Evolutionary conservation across 2,797 vertebrate species (phyloP), one percentile per base, ranked within the genome.

Genomic region (Hydrolagus colliei): DNA sequence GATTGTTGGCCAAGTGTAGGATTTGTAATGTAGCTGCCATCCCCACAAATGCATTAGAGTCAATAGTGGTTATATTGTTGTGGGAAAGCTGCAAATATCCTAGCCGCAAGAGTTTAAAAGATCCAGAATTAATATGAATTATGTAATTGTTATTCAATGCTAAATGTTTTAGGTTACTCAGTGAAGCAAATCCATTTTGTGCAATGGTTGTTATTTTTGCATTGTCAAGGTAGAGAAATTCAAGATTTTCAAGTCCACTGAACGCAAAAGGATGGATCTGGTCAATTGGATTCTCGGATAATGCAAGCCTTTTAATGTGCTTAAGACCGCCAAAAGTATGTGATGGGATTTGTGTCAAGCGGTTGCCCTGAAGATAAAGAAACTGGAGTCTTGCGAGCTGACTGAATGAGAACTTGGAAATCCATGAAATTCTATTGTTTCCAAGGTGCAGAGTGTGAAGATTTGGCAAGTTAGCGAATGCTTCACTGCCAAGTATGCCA

Each of bases 1-100:
- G 93, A 92, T 95, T 94, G 90, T 93, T 93, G 18, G 92, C 91
- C 87, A 95, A 88, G 89, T 90, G 93, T 85, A 94, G 90, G 27
- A 93, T 89, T 89, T 93, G 93, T 88, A 94, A 91, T 85, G 92
- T 92, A 11, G 78, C 59, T 22, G 91, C 90, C 87, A 92, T 90
- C 87, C 90, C 91, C 89, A 91, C 89, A 92, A 95, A 93, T 14
- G 91, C 90, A 89, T 88, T 85, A 85, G 88, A 22, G 5, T 86
- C 90, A 89, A 93, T 91, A 75, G 71, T 89, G 9, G 88, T 86
- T 91, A 94, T 92, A 89, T 88, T 91, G 87, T 92, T 94, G 89
- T 89, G 89, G 20, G 92, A 91, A 85, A 95, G 86, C 71, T 92
- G 91, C 78, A 93, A 87, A 89, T 92, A 91, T 9, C 86, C 86